Conservation (phyloP, 2,888 invertebrate genomes). For the Aelia acuminata region DNA sequence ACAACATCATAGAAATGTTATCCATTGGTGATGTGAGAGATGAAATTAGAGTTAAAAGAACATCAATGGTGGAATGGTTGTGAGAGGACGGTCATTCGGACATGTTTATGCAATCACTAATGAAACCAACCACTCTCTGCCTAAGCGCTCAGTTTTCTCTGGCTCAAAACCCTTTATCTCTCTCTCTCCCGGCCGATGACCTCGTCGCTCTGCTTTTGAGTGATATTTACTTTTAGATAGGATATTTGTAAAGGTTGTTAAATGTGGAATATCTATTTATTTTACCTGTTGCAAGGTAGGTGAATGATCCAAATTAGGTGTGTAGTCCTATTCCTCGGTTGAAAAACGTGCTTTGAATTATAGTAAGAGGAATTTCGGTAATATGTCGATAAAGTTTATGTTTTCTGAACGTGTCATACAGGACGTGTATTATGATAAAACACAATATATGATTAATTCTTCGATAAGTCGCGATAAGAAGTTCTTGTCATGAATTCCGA, state of each 20-base stretch:
- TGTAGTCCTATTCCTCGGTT: no score
- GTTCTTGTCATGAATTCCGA: no score
- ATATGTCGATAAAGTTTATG: no score
- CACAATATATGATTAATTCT: no score
- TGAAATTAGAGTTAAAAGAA: constrained; percentile 26
- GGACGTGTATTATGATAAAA: no score
- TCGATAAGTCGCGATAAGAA: no score
- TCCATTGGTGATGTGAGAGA: not conserved
- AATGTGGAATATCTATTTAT: not conserved
- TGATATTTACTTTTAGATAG: not conserved
- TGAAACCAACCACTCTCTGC: constrained; percentile 25
- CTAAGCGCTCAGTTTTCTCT: not conserved
- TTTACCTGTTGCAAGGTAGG: no score
- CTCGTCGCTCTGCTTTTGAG: not conserved
- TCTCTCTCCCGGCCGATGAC: not conserved
- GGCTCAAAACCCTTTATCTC: not conserved
- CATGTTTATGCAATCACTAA: constrained; percentile 47
- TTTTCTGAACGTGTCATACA: no score
- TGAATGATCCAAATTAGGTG: no score
- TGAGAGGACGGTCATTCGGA: not conserved
- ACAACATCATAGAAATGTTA: not conserved
- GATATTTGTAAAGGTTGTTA: not conserved
- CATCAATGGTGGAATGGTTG: not conserved
- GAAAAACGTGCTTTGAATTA: no score
- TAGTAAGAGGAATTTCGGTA: no score